These are phyloP conservation scores for Hydrotaea cyrtoneurina DNA, from an alignment of 2,888 invertebrate genomes.

Conservation along the genomic window DNA sequence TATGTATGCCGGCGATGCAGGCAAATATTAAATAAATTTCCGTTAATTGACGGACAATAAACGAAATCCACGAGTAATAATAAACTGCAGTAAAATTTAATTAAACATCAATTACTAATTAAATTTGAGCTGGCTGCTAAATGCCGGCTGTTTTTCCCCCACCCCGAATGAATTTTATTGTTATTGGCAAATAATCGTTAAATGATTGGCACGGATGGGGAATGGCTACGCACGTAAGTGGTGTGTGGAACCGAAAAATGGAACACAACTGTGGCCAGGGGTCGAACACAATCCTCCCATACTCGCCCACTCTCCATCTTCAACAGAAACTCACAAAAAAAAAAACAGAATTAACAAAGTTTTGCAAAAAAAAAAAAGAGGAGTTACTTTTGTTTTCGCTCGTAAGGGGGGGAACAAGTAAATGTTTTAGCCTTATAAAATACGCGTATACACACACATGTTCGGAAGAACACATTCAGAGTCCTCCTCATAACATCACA, in stretches of 20 bases:
- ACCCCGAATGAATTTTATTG: neutral
- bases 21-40: constrained; percentile 25
- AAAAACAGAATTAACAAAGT: no score
- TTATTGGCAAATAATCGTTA: constrained; percentile 35
- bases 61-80: constrained; percentile 18
- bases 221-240: neutral
- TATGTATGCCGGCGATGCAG: neutral
- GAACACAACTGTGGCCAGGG: neutral
- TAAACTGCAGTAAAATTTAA: constrained; percentile 36
- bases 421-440: no score
- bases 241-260: neutral
- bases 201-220: neutral
- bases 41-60: constrained; percentile 21
- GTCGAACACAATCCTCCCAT: neutral
- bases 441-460: no score
- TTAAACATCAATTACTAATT: constrained; percentile 40
- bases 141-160: neutral
- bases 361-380: no score
- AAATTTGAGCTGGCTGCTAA: constrained; percentile 1
- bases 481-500: neutral
- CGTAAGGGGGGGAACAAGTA: no score
- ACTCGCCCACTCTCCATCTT: neutral
- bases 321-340: no score
- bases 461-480: no score
- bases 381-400: no score